phyloP scores from a whole-genome alignment of 2,888 invertebrate species.

The Lysandra coridon region DNA sequence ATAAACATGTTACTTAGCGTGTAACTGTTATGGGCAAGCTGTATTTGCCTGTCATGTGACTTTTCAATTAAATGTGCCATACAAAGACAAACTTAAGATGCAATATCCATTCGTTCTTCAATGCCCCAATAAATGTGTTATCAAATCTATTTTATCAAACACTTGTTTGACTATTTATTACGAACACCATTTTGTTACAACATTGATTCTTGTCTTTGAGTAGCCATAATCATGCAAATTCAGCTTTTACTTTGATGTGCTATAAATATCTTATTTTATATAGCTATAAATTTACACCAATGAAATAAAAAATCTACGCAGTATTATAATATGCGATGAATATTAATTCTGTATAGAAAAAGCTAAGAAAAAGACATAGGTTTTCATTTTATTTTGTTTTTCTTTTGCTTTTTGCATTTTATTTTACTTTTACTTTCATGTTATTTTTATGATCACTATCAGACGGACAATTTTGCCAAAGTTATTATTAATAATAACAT shows the following conservation, averaged over 20 bases:
- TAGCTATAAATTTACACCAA: slow-evolving; percentile 16
- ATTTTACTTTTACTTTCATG: no score
- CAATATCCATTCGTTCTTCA: no score
- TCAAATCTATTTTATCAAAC: background rate
- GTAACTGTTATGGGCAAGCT: no score
- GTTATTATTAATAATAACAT: no score
- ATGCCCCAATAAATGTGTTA: background rate
- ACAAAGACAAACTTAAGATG: no score
- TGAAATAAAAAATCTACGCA: background rate
- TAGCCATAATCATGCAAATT: slow-evolving; percentile 17
- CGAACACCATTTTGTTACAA: slow-evolving; percentile 1
- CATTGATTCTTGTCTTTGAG: slow-evolving; percentile 3
- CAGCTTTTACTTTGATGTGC: slow-evolving; percentile 12
- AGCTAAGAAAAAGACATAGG: no score
- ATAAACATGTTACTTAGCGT: background rate
- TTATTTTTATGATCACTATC: no score
- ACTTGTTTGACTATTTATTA: background rate
- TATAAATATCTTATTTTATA: slow-evolving; percentile 3
- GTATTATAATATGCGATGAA: background rate
- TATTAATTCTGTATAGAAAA: background rate
- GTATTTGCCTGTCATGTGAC: no score
- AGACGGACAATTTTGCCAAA: no score
- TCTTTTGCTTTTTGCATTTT: no score
- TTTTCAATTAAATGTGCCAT: no score
- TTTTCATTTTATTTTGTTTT: no score